phyloP scores from a whole-genome alignment of 1,140 invertebrate genomes.

The Chironomus tepperi region DNA sequence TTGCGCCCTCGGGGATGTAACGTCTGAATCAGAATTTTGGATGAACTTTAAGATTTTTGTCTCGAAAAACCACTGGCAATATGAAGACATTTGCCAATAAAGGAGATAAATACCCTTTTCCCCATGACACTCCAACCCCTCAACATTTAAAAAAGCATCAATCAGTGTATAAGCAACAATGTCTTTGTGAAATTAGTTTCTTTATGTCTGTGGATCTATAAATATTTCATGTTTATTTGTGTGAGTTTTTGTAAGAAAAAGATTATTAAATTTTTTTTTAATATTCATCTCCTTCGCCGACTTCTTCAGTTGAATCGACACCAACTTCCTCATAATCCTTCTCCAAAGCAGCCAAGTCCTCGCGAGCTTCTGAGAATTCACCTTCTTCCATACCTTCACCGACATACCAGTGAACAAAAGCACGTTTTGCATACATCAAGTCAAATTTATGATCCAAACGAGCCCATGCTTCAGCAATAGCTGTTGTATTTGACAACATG shows the following conservation, averaged over 20 bases:
- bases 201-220: not conserved
- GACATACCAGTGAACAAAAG: constrained; percentile 70
- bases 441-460: constrained; percentile 74
- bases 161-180: not conserved
- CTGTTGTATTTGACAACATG: constrained; percentile 80
- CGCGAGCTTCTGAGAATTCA: constrained; percentile 76
- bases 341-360: constrained; percentile 71
- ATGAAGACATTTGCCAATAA: no score
- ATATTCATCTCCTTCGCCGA: constrained; percentile 50
- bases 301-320: constrained; percentile 52
- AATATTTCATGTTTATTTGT: not conserved
- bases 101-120: no score
- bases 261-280: constrained; percentile 34
- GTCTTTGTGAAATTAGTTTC: not conserved
- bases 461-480: constrained; percentile 79
- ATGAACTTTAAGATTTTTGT: no score
- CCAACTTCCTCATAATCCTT: constrained; percentile 63
- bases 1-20: no score
- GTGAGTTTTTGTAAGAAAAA: not conserved
- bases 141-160: no score
- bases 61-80: no score
- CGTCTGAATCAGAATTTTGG: no score
- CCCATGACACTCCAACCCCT: no score
- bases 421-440: constrained; percentile 68
- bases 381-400: constrained; percentile 72